These are phyloP conservation scores for Epiperipatus broadwayi DNA, from an alignment of 2,888 invertebrate genomes.

Conservation along the genomic window DNA sequence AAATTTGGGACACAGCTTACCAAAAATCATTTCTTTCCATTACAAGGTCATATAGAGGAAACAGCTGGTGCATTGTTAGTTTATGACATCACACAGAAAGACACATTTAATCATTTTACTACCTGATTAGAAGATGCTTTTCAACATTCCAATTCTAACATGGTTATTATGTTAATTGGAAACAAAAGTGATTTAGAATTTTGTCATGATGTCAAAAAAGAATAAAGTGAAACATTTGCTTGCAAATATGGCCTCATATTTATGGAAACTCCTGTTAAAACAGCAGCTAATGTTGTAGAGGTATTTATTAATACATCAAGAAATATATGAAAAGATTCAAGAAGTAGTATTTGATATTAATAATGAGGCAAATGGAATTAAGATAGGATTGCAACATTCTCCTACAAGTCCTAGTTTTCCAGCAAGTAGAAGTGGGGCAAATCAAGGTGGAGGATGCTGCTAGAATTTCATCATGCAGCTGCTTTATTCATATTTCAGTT, in stretches of 20 bases:
- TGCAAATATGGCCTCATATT: constrained; percentile 96
- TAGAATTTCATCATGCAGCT: constrained; percentile 29
- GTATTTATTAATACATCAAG: no score
- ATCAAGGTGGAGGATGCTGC: constrained; percentile 66
- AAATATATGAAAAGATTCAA: no score
- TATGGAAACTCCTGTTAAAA: constrained; percentile 99
- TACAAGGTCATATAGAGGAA: no score
- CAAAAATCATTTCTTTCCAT: no score
- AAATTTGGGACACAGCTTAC: no score
- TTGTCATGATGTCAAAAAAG: constrained; percentile 89
- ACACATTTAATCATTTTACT: constrained; percentile 97
- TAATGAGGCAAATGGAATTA: constrained; percentile 91
- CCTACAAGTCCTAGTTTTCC: constrained; percentile 62
- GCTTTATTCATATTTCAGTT: no score
- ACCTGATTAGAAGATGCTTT: constrained; percentile 99
- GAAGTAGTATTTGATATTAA: no score
- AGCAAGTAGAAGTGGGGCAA: constrained; percentile 56
- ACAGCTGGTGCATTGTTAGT: no score
- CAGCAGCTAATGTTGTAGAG: constrained; percentile 97
- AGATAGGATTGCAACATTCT: constrained; percentile 96
- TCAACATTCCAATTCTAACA: constrained; percentile 98
- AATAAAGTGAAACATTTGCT: constrained; percentile 99
- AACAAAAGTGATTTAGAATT: constrained; percentile 99
- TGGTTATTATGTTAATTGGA: constrained; percentile 99
- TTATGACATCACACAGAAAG: no score